phyloP scores from a whole-genome alignment of 2,797 vertebrate species.

The Trachops cirrhosus region DNA sequence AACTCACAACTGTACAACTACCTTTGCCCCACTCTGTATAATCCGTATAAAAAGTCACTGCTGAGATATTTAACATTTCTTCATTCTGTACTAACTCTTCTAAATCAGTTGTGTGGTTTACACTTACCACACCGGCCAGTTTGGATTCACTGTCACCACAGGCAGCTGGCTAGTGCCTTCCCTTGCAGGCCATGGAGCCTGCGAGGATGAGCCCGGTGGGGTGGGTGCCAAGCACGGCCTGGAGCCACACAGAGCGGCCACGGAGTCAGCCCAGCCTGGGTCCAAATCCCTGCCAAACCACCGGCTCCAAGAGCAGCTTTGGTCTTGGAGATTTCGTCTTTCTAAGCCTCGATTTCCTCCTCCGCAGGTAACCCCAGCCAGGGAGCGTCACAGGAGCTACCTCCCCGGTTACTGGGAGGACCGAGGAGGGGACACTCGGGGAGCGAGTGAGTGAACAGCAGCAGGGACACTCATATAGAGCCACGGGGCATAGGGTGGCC shows the following conservation, averaged over 20 bases:
- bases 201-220: not conserved
- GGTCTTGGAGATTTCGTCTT: not conserved
- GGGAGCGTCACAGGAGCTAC: not conserved
- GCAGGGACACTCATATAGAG: not conserved
- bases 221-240: not conserved
- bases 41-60: not conserved
- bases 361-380: too few relatives aligned
- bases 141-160: not conserved
- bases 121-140: not conserved
- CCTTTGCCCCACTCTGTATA: not conserved
- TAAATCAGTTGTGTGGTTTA: not conserved
- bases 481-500: not conserved
- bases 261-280: not conserved
- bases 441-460: not conserved
- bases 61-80: not conserved
- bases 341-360: not conserved
- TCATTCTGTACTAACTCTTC: not conserved
- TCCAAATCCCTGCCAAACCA: not conserved
- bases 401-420: not conserved
- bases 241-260: not conserved
- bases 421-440: rapidly evolving
- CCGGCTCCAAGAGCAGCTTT: not conserved
- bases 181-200: not conserved
- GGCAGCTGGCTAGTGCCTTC: not conserved
- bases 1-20: not conserved